Evolutionary conservation across 1,140 invertebrate genomes (phyloP), one percentile per base, ranked within the genome.

Genomic region (Dreissena rostriformis): DNA sequence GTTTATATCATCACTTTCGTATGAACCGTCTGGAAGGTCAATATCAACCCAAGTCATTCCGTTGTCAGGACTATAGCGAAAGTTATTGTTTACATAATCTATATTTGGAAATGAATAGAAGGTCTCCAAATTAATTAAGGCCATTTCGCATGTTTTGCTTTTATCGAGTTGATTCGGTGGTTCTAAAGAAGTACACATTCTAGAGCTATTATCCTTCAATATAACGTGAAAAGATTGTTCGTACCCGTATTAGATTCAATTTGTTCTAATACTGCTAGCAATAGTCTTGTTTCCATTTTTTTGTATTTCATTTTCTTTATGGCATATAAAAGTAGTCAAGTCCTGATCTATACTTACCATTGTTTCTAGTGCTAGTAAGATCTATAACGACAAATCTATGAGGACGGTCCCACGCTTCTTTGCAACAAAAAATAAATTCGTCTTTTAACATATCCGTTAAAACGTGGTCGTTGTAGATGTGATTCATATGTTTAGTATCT

Each of bases 231-330:
- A 24, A 15, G 26, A 28, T 24, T 67, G 12, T 67, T 67, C 12
- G 66, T 12, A 12, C 24, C 66, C 24, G 66, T 67, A 24, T 67
- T 67, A 15, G 12, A 14, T 15, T 12, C 66, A 15, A 67, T 67
- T 67, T 67, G 12, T 28, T 67, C 66, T 15, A 67, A 24, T 67
- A 67, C n/a, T n/a, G n/a, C n/a, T n/a, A n/a, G n/a, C n/a, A n/a
- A n/a, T n/a, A n/a, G n/a, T n/a, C n/a, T 67, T 67, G 66, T 12
- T 67, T 67, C 66, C 66, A 67, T 67, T 67, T 67, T 67, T 67
- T 67, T 22, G 14, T 22, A 67, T n/a, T n/a, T n/a, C n/a, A n/a
- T n/a, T n/a, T n/a, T n/a, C n/a, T n/a, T n/a, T n/a, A n/a, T 28
- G 66, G 66, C 12, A 22, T 22, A 22, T 12, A 22, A 67, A 67